Base-by-base conservation (phyloP, 2,113 vertebrate species). In the Pimephales promelas region DNA sequence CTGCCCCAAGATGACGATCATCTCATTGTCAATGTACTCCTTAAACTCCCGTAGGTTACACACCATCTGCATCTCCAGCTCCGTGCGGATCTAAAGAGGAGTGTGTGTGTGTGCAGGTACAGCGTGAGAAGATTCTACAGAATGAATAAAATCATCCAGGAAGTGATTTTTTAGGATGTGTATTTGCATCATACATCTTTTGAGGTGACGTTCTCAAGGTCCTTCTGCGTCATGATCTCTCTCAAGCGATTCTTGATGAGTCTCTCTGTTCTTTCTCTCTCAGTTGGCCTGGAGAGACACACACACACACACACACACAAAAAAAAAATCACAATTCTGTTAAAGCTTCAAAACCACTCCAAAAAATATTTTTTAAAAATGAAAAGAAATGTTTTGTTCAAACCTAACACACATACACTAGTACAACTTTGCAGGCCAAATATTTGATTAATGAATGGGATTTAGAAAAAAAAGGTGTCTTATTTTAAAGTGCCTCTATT, bases 171-270 rank as follows among this genome's bases (percentile, higher is more conserved):
- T 18, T 16, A 68, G 28, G 13, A 59, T 40, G 40, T 52, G 49
- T 72, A 34, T 70, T 47, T 56, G 74, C 5, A 40, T 77, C 74
- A 88, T 90, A 98, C 98, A 95, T 99, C 97, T 92, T 99, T 99
- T 14, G 96, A 98, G 2, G 97, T 99, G 90, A 99, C 96, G 59
- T 99, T 99, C 88, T 99, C 98, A 94, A 99, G 92, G 91, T 99
- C 97, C 24, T 96, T 99, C 92, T 98, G 98, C 97, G 98, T 99
- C 98, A 99, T 99, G 85, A 99, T 98, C 91, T 99, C 98, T 76
- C 97, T 90, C 88, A 99, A 94, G 24, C 97, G 96, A 56, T 93
- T 96, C 91, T 97, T 99, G 90, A 99, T 98, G 14, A 99, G 92
- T 26, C 96, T 93, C 80, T 99, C 98, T 0, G 97, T 99, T 83